Percentiles rank a stretch among this genome's conserved stretches.
These are phyloP conservation scores for Podabrus alpinus DNA, from an alignment of 2,888 invertebrate species.

Conservation along the genomic window DNA sequence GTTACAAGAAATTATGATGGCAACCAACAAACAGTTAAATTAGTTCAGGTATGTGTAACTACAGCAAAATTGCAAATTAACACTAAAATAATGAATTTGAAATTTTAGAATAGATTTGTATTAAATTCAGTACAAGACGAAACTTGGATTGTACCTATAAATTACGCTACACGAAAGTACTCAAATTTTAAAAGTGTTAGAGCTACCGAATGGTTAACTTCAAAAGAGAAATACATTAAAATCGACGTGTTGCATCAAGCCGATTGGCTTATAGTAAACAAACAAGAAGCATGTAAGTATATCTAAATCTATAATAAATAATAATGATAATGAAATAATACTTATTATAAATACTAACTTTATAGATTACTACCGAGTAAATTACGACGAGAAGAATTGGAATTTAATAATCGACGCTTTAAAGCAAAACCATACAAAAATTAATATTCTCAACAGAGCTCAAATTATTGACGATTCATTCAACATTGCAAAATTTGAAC, in stretches of 20 bases:
- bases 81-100: neutral
- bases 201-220: slow-evolving; percentile 58
- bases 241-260: slow-evolving; percentile 8
- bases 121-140: neutral
- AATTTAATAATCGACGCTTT: slow-evolving; percentile 61
- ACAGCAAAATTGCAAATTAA: neutral
- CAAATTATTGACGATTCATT: slow-evolving; percentile 75
- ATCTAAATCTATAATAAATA: too few species aligned
- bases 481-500: slow-evolving; percentile 63
- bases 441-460: slow-evolving; percentile 69
- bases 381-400: slow-evolving; percentile 79
- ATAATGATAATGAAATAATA: neutral
- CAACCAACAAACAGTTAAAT: neutral
- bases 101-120: neutral
- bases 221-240: slow-evolving; percentile 35
- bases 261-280: slow-evolving; percentile 64
- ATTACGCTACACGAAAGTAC: slow-evolving; percentile 39
- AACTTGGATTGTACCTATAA: slow-evolving; percentile 47
- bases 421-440: slow-evolving; percentile 52
- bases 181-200: slow-evolving; percentile 56
- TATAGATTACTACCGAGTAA: slow-evolving; percentile 75
- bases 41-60: slow-evolving; percentile 8
- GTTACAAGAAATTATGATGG: slow-evolving; percentile 15
- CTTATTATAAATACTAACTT: too few species aligned
- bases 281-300: slow-evolving; percentile 60